Conservation (phyloP, 2,888 invertebrate species). For the Philonicus albiceps region DNA sequence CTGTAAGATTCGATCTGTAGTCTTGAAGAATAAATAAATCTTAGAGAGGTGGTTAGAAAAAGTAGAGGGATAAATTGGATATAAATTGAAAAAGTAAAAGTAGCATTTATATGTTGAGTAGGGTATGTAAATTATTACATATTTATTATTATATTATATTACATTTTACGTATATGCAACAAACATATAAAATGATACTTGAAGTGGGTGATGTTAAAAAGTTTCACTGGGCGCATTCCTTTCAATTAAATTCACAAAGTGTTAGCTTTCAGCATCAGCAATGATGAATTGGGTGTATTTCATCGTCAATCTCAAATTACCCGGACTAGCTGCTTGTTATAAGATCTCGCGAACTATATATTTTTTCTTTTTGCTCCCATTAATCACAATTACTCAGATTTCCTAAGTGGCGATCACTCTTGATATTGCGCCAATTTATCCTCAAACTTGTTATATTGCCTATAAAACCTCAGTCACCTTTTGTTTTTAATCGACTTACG, state of each 20-base stretch:
- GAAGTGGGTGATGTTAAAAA: neutral
- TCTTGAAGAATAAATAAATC: too few relatives aligned
- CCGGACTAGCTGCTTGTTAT: neutral
- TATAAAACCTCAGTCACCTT: conserved; percentile 39
- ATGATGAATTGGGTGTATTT: neutral
- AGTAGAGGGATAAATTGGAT: too few relatives aligned
- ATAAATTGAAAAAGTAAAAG: too few relatives aligned
- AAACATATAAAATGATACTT: neutral
- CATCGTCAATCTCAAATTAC: neutral
- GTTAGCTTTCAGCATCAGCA: neutral
- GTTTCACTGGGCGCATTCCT: neutral
- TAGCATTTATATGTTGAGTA: too few relatives aligned
- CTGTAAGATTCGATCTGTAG: too few relatives aligned
- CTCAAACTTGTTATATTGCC: conserved; percentile 19
- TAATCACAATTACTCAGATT: conserved; percentile 38
- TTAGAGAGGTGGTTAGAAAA: too few relatives aligned
- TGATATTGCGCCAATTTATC: conserved; percentile 37
- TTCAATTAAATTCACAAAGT: conserved; percentile 8
- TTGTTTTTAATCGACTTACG: conserved; percentile 43
- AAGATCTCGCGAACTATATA: conserved; percentile 16
- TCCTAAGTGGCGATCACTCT: conserved; percentile 23
- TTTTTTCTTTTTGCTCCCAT: conserved; percentile 37
- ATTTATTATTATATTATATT: too few relatives aligned
- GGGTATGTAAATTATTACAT: too few relatives aligned
- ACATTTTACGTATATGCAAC: too few relatives aligned